These are phyloP conservation scores for Teleogryllus oceanicus DNA, from an alignment of 2,888 invertebrate species.

Conservation along the genomic window DNA sequence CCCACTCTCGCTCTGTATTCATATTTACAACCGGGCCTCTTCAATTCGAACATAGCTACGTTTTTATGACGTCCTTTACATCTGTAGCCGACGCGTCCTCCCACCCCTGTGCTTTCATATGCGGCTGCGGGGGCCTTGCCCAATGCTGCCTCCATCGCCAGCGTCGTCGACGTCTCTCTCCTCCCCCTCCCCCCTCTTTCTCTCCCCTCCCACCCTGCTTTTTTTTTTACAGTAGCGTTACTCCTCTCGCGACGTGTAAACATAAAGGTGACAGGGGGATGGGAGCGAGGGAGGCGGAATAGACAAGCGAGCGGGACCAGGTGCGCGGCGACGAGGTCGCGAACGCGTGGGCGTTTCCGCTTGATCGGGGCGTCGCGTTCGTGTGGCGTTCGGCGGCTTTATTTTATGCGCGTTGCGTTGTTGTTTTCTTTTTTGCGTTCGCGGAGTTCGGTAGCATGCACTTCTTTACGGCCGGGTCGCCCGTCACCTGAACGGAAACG, in stretches of 20 bases:
- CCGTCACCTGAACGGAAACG: too few species aligned
- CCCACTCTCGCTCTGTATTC: not conserved
- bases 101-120: not conserved
- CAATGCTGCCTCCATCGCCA: not conserved
- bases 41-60: constrained; percentile 5
- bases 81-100: not conserved
- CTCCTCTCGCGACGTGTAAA: not conserved
- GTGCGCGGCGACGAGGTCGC: too few species aligned
- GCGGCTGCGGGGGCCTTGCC: not conserved
- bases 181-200: too few species aligned
- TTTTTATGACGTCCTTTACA: constrained; percentile 5
- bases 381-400: too few species aligned
- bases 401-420: too few species aligned
- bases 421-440: too few species aligned
- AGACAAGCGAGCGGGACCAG: not conserved
- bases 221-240: not conserved
- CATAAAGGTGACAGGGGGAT: not conserved
- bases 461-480: too few species aligned
- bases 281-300: not conserved
- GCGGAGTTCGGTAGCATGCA: too few species aligned
- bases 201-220: too few species aligned
- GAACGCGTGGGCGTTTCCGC: too few species aligned
- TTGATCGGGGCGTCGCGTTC: too few species aligned
- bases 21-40: constrained; percentile 7
- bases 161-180: too few species aligned